A percentile compares a stretch with the other conserved stretches of the same genome.
Evolutionary conservation across 2,888 invertebrate species (phyloP).

Genomic region (Lutraria lutraria): DNA sequence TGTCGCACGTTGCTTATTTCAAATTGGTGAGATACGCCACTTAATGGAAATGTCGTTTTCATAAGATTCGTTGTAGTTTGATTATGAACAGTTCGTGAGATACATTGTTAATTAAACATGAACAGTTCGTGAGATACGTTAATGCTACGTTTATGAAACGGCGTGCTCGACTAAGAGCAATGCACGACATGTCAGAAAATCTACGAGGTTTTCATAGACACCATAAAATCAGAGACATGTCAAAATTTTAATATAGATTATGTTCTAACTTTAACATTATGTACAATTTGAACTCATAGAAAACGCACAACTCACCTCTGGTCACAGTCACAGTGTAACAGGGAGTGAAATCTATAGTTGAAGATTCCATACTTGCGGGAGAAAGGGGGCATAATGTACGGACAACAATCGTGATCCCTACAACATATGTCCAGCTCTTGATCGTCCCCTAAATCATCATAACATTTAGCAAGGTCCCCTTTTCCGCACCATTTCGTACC

Average conservation of each 20-base stretch:
- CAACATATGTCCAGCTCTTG: slow-evolving; percentile 95
- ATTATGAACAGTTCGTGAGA: not conserved
- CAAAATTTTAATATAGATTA: too few species aligned
- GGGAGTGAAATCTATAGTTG: slow-evolving; percentile 95
- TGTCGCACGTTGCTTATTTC: not conserved
- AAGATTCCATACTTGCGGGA: slow-evolving; percentile 94
- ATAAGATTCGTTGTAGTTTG: not conserved
- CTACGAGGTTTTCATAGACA: too few species aligned
- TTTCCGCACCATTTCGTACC: slow-evolving; percentile 98
- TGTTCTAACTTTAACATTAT: too few species aligned
- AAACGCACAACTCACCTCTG: slow-evolving; percentile 89
- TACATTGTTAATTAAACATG: not conserved
- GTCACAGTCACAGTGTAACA: slow-evolving; percentile 97
- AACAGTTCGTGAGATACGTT: not conserved
- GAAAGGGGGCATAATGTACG: slow-evolving; percentile 94
- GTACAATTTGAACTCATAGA: too few species aligned
- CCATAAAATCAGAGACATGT: too few species aligned
- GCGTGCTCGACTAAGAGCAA: too few species aligned
- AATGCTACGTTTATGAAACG: too few species aligned
- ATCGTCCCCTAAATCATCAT: slow-evolving; percentile 94
- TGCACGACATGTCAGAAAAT: too few species aligned
- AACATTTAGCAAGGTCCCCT: slow-evolving; percentile 93
- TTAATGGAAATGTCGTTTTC: not conserved
- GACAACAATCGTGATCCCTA: slow-evolving; percentile 95
- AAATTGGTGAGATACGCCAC: not conserved